phyloP scores from a whole-genome alignment of 2,797 vertebrate species.

The Vultur gryphus region DNA sequence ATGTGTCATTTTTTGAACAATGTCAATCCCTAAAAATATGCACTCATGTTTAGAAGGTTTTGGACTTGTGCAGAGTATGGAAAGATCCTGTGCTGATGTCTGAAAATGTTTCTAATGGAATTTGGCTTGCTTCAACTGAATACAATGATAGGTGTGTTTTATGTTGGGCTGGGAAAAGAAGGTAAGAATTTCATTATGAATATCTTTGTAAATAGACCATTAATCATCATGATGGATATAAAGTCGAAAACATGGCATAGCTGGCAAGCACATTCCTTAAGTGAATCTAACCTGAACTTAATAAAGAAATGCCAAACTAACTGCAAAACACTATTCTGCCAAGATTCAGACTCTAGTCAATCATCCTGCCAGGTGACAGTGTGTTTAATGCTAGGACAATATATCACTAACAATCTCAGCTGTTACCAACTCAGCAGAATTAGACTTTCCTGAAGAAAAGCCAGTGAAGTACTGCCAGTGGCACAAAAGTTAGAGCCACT shows the following conservation, averaged over 20 bases:
- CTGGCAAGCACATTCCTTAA: slow-evolving; percentile 45
- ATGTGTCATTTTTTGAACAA: neutral
- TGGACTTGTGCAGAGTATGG: neutral
- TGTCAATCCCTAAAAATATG: neutral
- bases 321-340: slow-evolving; percentile 32
- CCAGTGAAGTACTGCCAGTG: neutral
- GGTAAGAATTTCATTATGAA: slow-evolving; percentile 50
- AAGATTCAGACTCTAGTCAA: slow-evolving; percentile 40
- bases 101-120: slow-evolving; percentile 8
- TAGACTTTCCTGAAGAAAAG: slow-evolving; percentile 15
- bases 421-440: slow-evolving; percentile 46
- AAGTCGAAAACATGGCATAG: neutral
- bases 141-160: slow-evolving; percentile 43
- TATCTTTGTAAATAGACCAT: slow-evolving; percentile 56
- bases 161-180: slow-evolving; percentile 11
- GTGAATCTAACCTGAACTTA: slow-evolving; percentile 65
- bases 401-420: slow-evolving; percentile 36
- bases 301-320: slow-evolving; percentile 54
- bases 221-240: slow-evolving; percentile 50
- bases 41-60: neutral
- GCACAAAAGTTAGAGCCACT: neutral
- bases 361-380: slow-evolving; percentile 52
- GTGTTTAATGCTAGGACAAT: slow-evolving; percentile 31
- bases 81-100: neutral
- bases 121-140: neutral